Base-by-base conservation (phyloP, 2,888 invertebrate species). In the Caenorhabditis virilis region DNA sequence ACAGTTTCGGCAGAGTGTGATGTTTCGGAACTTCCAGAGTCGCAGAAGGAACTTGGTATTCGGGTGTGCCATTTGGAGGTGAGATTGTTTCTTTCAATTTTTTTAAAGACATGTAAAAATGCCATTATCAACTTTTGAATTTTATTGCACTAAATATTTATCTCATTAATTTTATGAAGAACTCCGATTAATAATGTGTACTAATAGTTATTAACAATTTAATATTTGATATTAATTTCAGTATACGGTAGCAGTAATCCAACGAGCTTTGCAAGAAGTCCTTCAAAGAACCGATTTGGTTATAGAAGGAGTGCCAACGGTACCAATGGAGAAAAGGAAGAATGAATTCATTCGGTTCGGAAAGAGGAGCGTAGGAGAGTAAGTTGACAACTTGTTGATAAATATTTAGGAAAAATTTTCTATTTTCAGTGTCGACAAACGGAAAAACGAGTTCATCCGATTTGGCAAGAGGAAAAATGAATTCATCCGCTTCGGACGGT, bases 331-430 rank as follows among this genome's bases (percentile, higher is more conserved):
- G 36, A 74, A 74, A 45, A 48, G 72, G n/a, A 74, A 74, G 48
- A 74, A 74, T 46, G 72, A 75, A 56, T 72, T 75, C 60, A 69
- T 71, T 49, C 65, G 74, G n/a, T 72, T 78, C 55, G 78, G 75
- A 48, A 78, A 78, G 57, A 69, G 77, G 4, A 59, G 60, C 18
- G 49, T 6, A 5, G 26, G 43, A 43, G 49, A 41, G 51, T 39
- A 39, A 51, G 39, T 33, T 22, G 16, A 9, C 38, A 43, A 61
- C 22, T 47, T 41, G 47, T 62, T 20, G 35, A 51, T 42, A 22
- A 7, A 41, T 11, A 35, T 41, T 22, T 30, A 3, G 39, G 5
- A 53, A 11, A 43, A 23, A 27, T 30, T 15, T 33, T 30, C 18
- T 23, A 43, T 16, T 47, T 68, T 47, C 54, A 72, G 72, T 15